Base-by-base conservation (phyloP, 2,888 invertebrate genomes). In the Acholoe squamosa region DNA sequence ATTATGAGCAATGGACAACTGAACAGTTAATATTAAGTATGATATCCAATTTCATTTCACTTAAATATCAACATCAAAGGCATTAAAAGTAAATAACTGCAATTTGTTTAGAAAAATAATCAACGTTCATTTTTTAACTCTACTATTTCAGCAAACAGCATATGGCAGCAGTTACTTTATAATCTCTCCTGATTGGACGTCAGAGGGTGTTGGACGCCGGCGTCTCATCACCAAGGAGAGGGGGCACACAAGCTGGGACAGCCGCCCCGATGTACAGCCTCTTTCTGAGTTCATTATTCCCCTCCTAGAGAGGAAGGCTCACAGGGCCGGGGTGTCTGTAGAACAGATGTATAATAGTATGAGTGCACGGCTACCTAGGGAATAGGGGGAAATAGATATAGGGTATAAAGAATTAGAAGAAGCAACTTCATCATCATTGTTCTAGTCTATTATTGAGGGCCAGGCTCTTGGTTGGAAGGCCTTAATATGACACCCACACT, bases 131-230 rank as follows among this genome's bases (percentile, higher is more conserved):
- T 19, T 3, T 61, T 3, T 25, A 19, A 61, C 10, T n/a, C n/a
- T 1, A 3, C n/a, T 61, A n/a, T 89, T 43, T 31, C 90, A 90
- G 90, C 80, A 90, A 34, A 90, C 90, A 3, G 84, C 84, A 5
- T 86, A 86, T 31, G 56, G 56, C 71, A 33, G 90, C 43, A 90
- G 86, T 71, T 90, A 84, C 52, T 90, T 84, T 43, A 76, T 90
- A 19, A 90, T 90, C 43, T 22, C 56, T 52, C 90, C 90, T 3
- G 90, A 90, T n/a, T 90, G 90, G 90, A 84, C 90, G 54, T 90
- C 90, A 5, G 90, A 90, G 51, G 90, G 84, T 33, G 51, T 33
- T 1, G 61, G 84, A 3, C 19, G 61, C n/a, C 56, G 90, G n/a
- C 71, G 86, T n/a, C 22, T 86, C 0, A 43, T 86, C 28, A 25